A percentile compares a stretch with the other conserved stretches of the same genome.
Evolutionary conservation across 1,140 invertebrate species (phyloP).

Genomic region (Dermatophagoides farinae): DNA sequence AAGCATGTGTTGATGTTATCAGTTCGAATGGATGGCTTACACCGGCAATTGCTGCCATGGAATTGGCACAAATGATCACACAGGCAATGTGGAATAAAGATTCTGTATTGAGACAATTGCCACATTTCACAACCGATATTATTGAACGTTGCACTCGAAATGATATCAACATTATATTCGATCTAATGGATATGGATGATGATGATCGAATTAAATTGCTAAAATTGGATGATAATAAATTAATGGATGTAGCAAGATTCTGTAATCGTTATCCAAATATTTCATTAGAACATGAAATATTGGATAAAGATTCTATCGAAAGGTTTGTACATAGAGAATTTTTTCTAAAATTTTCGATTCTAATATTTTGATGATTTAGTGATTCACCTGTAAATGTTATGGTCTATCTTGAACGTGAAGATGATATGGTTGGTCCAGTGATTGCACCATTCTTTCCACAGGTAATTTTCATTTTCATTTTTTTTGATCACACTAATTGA

Average conservation of each 20-base stretch:
- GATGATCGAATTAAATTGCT: conserved; percentile 67
- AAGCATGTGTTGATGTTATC: conserved; percentile 95
- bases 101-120: conserved; percentile 86
- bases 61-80: conserved; percentile 96
- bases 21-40: conserved; percentile 94
- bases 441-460: conserved; percentile 94
- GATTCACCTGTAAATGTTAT: conserved; percentile 62
- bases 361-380: conserved; percentile 21
- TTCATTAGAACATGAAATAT: conserved; percentile 78
- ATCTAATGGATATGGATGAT: conserved; percentile 95
- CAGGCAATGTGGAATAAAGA: conserved; percentile 99
- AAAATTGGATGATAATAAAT: conserved; percentile 59
- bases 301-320: conserved; percentile 48
- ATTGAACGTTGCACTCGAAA: conserved; percentile 77
- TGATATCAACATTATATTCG: conserved; percentile 86
- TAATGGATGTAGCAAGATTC: conserved; percentile 91
- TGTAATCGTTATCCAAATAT: conserved; percentile 99
- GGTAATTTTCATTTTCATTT: conserved; percentile 29
- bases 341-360: background rate
- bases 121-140: conserved; percentile 76
- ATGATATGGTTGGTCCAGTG: conserved; percentile 85
- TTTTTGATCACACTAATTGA: background rate
- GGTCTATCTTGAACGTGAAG: conserved; percentile 85
- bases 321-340: conserved; percentile 20
- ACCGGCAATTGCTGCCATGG: conserved; percentile 96